A percentile compares a stretch with the other conserved stretches of the same genome.
These are phyloP conservation scores for Lasioglossum malachurum DNA, from an alignment of 2,888 invertebrate genomes.

Conservation along the genomic window DNA sequence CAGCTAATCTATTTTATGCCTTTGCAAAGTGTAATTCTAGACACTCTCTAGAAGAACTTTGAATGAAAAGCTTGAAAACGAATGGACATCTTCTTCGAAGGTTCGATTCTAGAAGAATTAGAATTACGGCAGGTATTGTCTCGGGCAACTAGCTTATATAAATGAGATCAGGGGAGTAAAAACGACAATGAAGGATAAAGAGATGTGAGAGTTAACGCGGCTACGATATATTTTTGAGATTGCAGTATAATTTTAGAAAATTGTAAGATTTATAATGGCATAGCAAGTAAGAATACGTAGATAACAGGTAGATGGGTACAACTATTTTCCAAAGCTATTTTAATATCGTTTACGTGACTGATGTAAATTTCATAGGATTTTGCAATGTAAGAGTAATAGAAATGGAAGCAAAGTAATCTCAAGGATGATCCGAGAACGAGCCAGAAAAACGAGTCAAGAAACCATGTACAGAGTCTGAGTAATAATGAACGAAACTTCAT, in stretches of 20 bases:
- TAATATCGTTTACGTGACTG: conserved; percentile 49
- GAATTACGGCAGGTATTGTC: conserved; percentile 58
- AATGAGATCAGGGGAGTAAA: conserved; percentile 54
- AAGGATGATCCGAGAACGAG: background rate
- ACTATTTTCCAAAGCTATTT: conserved; percentile 48
- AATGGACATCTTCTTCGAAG: conserved; percentile 65
- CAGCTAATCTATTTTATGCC: conserved; percentile 70
- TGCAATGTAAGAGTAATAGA: conserved; percentile 13
- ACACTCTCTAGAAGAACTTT: conserved; percentile 53
- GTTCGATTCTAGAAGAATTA: conserved; percentile 59
- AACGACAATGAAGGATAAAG: conserved; percentile 61
- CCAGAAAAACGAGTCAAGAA: background rate
- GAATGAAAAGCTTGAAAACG: conserved; percentile 54
- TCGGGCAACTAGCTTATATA: conserved; percentile 63
- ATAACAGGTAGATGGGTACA: conserved; percentile 65
- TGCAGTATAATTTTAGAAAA: conserved; percentile 83
- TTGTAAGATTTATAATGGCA: conserved; percentile 83
- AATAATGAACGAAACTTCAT: conserved; percentile 5
- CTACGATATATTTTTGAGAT: conserved; percentile 84
- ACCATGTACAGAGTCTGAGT: conserved; percentile 15
- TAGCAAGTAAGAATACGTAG: conserved; percentile 77
- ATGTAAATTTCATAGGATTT: conserved; percentile 34
- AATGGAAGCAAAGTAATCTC: conserved; percentile 9
- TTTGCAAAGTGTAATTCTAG: conserved; percentile 67
- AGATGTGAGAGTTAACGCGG: conserved; percentile 73